Base-by-base conservation (phyloP, 2,113 vertebrate genomes). In the Tenebrosternarchus preto region DNA sequence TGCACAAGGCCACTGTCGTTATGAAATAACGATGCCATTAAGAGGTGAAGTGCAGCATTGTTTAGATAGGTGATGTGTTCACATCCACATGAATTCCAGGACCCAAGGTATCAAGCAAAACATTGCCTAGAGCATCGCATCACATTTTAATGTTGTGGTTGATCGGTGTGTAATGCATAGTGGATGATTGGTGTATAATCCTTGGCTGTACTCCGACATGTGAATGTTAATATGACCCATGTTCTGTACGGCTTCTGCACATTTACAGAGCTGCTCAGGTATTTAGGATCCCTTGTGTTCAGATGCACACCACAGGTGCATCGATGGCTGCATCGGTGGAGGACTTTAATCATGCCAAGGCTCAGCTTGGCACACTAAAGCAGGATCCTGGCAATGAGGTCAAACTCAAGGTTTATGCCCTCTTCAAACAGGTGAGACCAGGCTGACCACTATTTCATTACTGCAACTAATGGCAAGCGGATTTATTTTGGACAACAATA, bases 361-460 rank as follows among this genome's bases (percentile, higher is more conserved):
- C 73, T 50, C 90, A 91, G 19, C 80, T 98, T 73, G 94, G 95
- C 17, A 86, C 88, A 6, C 89, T 99, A 88, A 95, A 94, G 81
- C 88, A 92, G 0, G 97, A 99, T 64, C 97, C 96, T 4, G 96
- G 95, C 17, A 97, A 96, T 82, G 93, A 95, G 76, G 88, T 89
- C 5, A 99, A 99, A 59, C 89, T 99, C 72, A 92, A 95, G 84
- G 94, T 98, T 76, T 99, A 98, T 7, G 96, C 91, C 6, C 90
- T 99, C 15, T 98, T 96, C 88, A 98, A 99, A 87, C 98, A 99
- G 96, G 97, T 97, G 84, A 75, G 60, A 2, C 8, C 31, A 82
- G n/a, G 43, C 4, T 29, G 7, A 9, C 19, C 1, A 43, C 27
- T 43, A 17, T 27, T 33, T 27, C 60, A 22, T n/a, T 8, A 53